Evolutionary conservation across 2,113 vertebrate genomes (phyloP).

Genomic region (Odobenus rosmarus): DNA sequence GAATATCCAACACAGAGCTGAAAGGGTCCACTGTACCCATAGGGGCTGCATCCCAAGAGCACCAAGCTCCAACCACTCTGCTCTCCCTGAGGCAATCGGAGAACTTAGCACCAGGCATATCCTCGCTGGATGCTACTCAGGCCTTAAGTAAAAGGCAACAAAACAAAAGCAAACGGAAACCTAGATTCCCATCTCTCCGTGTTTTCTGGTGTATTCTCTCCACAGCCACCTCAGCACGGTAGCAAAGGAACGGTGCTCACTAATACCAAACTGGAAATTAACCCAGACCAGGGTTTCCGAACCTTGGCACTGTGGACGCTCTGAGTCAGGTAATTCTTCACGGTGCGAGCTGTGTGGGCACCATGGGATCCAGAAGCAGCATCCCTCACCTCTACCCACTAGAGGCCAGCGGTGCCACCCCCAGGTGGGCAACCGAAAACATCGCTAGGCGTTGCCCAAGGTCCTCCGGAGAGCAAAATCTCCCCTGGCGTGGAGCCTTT

Average conservation of each 20-base stretch:
- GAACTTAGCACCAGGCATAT: not conserved
- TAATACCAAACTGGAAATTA: not conserved
- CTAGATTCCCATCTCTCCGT: not conserved
- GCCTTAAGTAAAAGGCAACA: not conserved
- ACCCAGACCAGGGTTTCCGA: not conserved
- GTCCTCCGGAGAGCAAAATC: not conserved
- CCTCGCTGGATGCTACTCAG: not conserved
- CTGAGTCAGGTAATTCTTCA: not conserved
- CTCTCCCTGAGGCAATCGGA: not conserved
- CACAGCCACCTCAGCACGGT: not conserved
- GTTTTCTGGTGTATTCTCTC: not conserved
- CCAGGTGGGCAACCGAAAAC: not conserved
- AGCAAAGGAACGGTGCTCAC: not conserved
- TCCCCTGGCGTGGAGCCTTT: not conserved
- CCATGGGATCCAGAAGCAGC: not conserved
- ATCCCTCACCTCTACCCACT: not conserved
- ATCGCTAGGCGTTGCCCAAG: not conserved
- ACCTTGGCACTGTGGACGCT: not conserved
- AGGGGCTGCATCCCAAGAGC: not conserved
- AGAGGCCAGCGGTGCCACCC: not conserved
- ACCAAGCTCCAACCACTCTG: not conserved
- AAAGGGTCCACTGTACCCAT: not conserved
- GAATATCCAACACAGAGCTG: not conserved
- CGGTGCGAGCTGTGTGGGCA: not conserved
- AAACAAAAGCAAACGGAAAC: not conserved